Evolutionary conservation across 2,888 invertebrate species (phyloP).

Genomic region (Sceliomorpha sp.): DNA sequence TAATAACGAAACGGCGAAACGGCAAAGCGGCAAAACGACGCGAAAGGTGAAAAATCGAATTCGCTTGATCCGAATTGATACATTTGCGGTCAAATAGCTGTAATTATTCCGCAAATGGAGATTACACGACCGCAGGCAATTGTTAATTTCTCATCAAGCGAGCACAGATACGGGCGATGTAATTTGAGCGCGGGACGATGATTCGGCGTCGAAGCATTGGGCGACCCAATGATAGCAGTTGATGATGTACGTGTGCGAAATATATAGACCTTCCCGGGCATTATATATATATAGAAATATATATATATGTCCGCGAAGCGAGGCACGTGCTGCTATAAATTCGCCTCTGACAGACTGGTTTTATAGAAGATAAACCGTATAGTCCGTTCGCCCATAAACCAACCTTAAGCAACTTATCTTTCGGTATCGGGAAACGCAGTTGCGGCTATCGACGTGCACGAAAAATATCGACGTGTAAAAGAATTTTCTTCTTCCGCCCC

Average conservation of each 20-base stretch:
- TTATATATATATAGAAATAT: too few species aligned
- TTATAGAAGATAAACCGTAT: constrained; percentile 12
- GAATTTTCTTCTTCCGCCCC: too few species aligned
- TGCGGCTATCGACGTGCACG: too few species aligned
- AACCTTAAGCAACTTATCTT: too few species aligned
- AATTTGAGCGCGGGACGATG: constrained; percentile 10
- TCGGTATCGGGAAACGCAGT: too few species aligned
- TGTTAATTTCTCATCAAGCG: constrained; percentile 37
- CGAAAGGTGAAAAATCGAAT: constrained; percentile 28
- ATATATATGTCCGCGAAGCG: constrained; percentile 4
- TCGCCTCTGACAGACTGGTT: constrained; percentile 16
- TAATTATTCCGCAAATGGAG: constrained; percentile 32
- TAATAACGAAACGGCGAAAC: too few species aligned
- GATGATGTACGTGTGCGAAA: constrained; percentile 6
- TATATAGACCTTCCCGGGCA: too few species aligned
- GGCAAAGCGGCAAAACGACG: too few species aligned
- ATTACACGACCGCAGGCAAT: constrained; percentile 37
- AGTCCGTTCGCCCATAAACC: too few species aligned
- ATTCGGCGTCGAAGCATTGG: not conserved
- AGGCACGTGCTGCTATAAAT: constrained; percentile 26
- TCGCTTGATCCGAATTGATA: constrained; percentile 14
- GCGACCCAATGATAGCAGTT: constrained; percentile 15
- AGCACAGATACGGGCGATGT: constrained; percentile 14
- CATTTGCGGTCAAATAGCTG: constrained; percentile 23
- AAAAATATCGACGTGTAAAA: too few species aligned